Evolutionary conservation across 2,888 invertebrate genomes (phyloP).

Genomic region (Ligdia adustata): DNA sequence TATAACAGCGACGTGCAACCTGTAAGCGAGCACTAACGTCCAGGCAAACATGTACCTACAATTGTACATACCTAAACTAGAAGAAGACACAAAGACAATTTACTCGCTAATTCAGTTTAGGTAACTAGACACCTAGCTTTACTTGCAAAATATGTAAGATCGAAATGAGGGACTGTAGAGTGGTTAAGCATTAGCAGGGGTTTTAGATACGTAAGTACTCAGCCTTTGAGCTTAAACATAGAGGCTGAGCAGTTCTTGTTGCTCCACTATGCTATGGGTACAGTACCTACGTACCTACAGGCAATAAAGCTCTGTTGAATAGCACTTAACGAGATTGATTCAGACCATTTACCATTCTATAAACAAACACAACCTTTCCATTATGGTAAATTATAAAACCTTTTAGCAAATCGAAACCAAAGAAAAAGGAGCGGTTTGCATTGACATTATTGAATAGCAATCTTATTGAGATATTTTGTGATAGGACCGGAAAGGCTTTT

Average conservation of each 20-base stretch:
- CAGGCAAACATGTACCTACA: too few relatives aligned
- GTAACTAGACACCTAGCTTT: too few relatives aligned
- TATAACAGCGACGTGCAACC: too few relatives aligned
- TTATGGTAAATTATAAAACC: constrained; percentile 81
- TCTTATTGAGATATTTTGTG: constrained; percentile 23
- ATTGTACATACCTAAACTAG: too few relatives aligned
- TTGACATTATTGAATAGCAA: constrained; percentile 46
- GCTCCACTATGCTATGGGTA: constrained; percentile 43
- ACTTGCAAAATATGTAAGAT: too few relatives aligned
- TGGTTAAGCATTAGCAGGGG: too few relatives aligned
- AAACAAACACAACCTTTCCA: constrained; percentile 82
- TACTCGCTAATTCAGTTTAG: too few relatives aligned
- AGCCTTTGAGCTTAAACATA: constrained; percentile 34
- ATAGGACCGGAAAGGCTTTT: constrained; percentile 7
- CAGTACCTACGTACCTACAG: too few relatives aligned
- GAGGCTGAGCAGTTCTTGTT: constrained; percentile 64
- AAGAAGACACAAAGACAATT: too few relatives aligned
- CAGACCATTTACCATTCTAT: constrained; percentile 82
- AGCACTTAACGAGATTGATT: constrained; percentile 83
- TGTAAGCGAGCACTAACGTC: too few relatives aligned
- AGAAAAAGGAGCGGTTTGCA: constrained; percentile 55
- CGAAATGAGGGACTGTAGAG: too few relatives aligned
- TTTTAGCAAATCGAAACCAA: constrained; percentile 69
- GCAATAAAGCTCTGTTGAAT: constrained; percentile 82
- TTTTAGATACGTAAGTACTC: too few relatives aligned